These are phyloP conservation scores for Frankliniella fusca DNA, from an alignment of 2,888 invertebrate species.

Conservation along the genomic window DNA sequence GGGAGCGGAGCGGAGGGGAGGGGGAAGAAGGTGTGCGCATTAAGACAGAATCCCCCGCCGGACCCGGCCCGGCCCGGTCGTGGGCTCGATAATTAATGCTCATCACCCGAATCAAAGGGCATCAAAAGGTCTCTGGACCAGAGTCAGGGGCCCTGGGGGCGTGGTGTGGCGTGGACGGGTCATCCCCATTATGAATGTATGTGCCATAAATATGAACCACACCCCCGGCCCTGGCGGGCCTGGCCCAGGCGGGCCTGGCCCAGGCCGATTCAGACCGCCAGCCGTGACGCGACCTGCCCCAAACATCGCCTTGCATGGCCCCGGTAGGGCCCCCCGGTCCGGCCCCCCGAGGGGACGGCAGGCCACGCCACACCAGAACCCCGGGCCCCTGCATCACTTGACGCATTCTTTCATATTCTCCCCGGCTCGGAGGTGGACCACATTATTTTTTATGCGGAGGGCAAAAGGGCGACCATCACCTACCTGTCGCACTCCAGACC, in stretches of 20 bases:
- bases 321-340: too few species aligned
- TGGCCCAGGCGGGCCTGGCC: neutral
- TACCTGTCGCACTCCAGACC: too few species aligned
- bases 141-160: neutral
- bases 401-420: neutral
- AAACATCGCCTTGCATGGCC: neutral
- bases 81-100: conserved; percentile 7
- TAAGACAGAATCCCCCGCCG: too few species aligned
- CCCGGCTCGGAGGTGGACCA: neutral
- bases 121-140: neutral
- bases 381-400: neutral
- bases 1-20: too few species aligned
- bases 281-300: neutral
- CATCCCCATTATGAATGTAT: neutral
- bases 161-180: too few species aligned
- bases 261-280: neutral
- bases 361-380: neutral
- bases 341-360: neutral
- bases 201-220: neutral
- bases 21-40: too few species aligned
- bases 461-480: neutral
- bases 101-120: neutral
- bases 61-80: neutral
- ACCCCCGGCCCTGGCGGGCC: neutral
- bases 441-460: neutral